These are phyloP conservation scores for Amia ocellicauda DNA, from an alignment of 2,113 vertebrate genomes.

Conservation along the genomic window DNA sequence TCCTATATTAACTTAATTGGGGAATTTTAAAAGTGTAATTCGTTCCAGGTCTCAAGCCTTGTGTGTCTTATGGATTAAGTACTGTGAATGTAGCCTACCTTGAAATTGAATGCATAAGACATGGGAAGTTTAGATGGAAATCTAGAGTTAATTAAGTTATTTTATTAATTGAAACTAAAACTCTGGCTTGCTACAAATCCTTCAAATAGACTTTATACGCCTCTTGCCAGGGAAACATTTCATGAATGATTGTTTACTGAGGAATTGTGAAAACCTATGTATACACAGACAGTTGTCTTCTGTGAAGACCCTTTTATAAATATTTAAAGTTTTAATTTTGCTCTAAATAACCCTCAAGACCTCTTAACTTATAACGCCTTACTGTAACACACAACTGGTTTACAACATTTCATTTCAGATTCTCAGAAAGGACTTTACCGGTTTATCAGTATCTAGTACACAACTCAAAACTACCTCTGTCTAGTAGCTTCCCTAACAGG, in stretches of 20 bases:
- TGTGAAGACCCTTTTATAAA: neutral
- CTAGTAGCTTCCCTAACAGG: neutral
- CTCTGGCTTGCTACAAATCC: neutral
- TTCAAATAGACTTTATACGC: no score
- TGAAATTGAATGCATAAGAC: no score
- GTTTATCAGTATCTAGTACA: neutral
- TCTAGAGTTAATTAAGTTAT: no score
- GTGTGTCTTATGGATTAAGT: no score
- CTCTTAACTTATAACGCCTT: neutral
- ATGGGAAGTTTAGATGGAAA: no score
- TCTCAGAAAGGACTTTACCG: neutral
- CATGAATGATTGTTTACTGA: neutral
- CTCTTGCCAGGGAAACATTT: neutral
- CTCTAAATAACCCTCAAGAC: neutral
- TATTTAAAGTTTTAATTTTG: neutral
- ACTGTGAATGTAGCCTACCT: no score
- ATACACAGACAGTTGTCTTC: no score
- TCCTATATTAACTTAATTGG: no score
- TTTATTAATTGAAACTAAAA: no score
- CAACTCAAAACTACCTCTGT: neutral
- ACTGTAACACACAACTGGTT: neutral
- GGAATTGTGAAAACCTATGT: neutral
- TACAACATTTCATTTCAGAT: neutral
- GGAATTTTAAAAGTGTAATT: no score
- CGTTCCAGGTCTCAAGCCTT: no score